Base-by-base conservation (phyloP, 1,140 invertebrate species). In the Reticulitermes speratus region DNA sequence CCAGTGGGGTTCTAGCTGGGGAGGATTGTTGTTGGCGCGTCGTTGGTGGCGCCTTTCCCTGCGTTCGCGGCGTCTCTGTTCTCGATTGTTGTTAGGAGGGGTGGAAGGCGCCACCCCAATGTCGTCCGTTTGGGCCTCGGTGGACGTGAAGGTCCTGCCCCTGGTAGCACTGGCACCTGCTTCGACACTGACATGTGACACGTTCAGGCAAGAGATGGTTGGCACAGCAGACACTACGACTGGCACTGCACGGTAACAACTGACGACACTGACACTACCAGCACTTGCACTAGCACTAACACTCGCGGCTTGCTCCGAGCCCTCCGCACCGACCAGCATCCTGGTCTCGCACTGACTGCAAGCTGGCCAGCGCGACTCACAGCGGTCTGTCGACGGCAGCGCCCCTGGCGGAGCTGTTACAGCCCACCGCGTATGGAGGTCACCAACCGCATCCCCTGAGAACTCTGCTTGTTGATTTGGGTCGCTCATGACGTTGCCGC, bases 71-170 rank as follows among this genome's bases (percentile, higher is more conserved):
- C 89, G 87, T 69, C 89, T 85, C 84, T 89, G 89, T 82, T 89
- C 88, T 30, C 89, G 84, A 75, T 87, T 88, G 45, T 88, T 87
- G 52, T 9, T 69, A 19, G 83, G 45, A 23, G 44, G 21, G 0
- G 59, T 65, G 14, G 44, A 6, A n/a, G 82, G 85, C 30, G 59
- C 83, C 25, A 82, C 83, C 14, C 85, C 87, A 9, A 88, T 84
- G 84, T 90, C 90, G 85, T 90, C 90, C 44, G 90, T 90, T 86
- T 90, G 90, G 8, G 90, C 90, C 86, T 90, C 90, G 6, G 90
- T 90, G 21, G 90, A 90, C 84, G 89, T 89, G 87, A 90, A 89
- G 16, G 89, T 89, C 83, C 89, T 85, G 32, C 85, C n/a, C n/a
- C 86, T 32, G 84, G 16, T 44, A 44, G 30, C 86, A 48, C 83